Percentiles rank a stretch among this genome's conserved stretches.
Evolutionary conservation across 2,113 vertebrate genomes (phyloP).

Genomic region (Mugil cephalus): DNA sequence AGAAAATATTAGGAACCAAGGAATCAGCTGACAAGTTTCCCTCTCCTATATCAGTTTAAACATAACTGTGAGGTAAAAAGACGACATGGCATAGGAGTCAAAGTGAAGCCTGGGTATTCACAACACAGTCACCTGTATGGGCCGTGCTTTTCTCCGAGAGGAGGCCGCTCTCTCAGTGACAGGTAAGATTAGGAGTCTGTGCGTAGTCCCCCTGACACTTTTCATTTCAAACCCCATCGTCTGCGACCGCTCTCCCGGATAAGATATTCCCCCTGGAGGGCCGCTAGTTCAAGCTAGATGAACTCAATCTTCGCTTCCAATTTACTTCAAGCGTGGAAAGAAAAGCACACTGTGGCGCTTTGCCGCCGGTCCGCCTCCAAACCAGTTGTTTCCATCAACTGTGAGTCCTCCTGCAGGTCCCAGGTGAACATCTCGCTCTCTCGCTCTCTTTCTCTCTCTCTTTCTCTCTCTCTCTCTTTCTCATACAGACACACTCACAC

Average conservation of each 20-base stretch:
- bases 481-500: neutral
- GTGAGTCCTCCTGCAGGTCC: constrained; percentile 18
- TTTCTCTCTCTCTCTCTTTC: neutral
- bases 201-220: constrained; percentile 77
- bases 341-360: constrained; percentile 56
- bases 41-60: neutral
- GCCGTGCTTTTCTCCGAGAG: neutral
- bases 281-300: constrained; percentile 82
- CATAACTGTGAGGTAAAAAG: neutral
- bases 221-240: constrained; percentile 74
- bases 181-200: constrained; percentile 73
- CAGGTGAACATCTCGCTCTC: neutral
- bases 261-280: constrained; percentile 79
- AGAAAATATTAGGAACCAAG: too few species aligned
- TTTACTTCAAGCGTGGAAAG: constrained; percentile 80
- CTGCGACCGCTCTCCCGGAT: constrained; percentile 71
- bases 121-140: constrained; percentile 38
- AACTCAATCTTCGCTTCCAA: constrained; percentile 86
- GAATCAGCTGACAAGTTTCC: too few species aligned
- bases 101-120: neutral
- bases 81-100: neutral
- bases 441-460: neutral
- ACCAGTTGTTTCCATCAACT: constrained; percentile 37
- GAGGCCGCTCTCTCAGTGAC: constrained; percentile 53
- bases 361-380: constrained; percentile 27